These are phyloP conservation scores for Catostomus latipinnis DNA, from an alignment of 2,797 vertebrate genomes.

Conservation along the genomic window DNA sequence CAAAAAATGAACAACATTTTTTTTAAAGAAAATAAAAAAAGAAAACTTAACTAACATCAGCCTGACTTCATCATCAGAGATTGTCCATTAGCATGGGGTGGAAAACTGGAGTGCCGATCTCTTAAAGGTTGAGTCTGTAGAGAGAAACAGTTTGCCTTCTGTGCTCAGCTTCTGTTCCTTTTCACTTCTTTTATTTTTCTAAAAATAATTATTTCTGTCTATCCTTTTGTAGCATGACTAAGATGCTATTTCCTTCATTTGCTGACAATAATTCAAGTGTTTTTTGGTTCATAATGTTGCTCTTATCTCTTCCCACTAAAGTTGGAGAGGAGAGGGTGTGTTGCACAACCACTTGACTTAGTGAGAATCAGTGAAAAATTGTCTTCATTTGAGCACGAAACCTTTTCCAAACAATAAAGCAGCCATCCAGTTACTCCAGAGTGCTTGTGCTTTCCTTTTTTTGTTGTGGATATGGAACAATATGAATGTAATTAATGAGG, in stretches of 20 bases:
- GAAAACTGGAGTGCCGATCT: constrained; percentile 49
- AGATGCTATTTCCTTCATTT: constrained; percentile 76
- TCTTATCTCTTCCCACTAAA: constrained; percentile 81
- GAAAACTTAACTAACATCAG: constrained; percentile 58
- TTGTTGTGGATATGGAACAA: constrained; percentile 31
- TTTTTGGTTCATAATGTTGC: constrained; percentile 75
- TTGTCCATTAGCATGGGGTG: constrained; percentile 50
- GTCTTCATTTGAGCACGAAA: constrained; percentile 86
- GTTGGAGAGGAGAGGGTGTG: constrained; percentile 79
- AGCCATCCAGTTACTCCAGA: constrained; percentile 80
- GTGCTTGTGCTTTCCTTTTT: constrained; percentile 45
- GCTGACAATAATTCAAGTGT: constrained; percentile 74
- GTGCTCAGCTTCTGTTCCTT: constrained; percentile 76
- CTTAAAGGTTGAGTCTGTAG: constrained; percentile 59
- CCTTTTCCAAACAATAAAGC: constrained; percentile 88
- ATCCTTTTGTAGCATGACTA: constrained; percentile 82
- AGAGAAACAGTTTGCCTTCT: constrained; percentile 78
- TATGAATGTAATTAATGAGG: constrained; percentile 6
- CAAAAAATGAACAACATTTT: background rate
- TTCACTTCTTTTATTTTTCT: constrained; percentile 65
- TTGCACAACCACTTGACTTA: constrained; percentile 81
- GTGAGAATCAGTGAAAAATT: constrained; percentile 81
- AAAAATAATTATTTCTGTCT: constrained; percentile 68
- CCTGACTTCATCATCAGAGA: constrained; percentile 61
- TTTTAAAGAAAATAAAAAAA: constrained; percentile 36